These are phyloP conservation scores for Tricholauxania praeusta DNA, from an alignment of 2,888 invertebrate genomes.

Conservation along the genomic window DNA sequence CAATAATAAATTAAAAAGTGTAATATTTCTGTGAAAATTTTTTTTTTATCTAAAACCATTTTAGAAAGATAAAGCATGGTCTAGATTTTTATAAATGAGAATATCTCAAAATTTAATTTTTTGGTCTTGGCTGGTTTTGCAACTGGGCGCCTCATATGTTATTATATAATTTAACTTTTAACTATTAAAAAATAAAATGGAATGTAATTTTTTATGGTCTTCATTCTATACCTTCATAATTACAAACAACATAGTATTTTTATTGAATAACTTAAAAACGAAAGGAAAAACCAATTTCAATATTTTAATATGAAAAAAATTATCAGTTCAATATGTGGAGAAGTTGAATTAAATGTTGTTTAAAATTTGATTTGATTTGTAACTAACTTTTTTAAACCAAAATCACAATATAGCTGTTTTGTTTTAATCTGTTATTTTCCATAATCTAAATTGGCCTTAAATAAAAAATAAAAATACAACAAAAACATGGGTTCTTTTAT, in stretches of 20 bases:
- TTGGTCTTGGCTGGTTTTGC: no score
- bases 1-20: no score
- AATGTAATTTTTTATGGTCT: no score
- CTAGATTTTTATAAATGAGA: no score
- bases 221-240: no score
- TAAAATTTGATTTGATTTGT: neutral
- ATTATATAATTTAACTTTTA: constrained; percentile 2
- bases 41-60: no score
- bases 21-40: no score
- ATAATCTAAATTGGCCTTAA: constrained; percentile 44
- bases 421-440: constrained; percentile 27
- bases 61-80: no score
- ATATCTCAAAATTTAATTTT: no score
- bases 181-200: neutral
- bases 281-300: neutral
- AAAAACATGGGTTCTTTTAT: neutral
- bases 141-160: constrained; percentile 25
- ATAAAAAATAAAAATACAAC: constrained; percentile 40
- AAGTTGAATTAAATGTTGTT: neutral
- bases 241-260: neutral
- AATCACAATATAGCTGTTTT: constrained; percentile 15
- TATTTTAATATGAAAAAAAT: neutral
- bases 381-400: neutral
- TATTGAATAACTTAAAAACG: neutral
- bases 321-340: neutral